phyloP scores from a whole-genome alignment of 2,797 vertebrate species.

The Pteronotus mesoamericanus region DNA sequence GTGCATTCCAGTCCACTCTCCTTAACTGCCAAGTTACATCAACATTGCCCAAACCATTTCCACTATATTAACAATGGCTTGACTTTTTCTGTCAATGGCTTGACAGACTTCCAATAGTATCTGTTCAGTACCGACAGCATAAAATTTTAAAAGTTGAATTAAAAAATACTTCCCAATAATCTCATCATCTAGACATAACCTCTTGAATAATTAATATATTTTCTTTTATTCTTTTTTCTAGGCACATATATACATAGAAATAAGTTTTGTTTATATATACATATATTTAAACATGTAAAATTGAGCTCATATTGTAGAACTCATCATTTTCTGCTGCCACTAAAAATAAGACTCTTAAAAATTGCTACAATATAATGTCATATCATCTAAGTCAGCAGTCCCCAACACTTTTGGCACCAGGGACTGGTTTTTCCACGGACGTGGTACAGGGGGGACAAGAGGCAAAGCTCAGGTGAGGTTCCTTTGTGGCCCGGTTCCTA shows the following conservation, averaged over 20 bases:
- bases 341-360: neutral
- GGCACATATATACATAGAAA: neutral
- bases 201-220: neutral
- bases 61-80: no score
- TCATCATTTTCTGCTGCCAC: neutral
- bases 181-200: neutral
- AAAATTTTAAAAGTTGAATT: neutral
- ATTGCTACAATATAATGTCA: neutral
- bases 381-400: neutral
- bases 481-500: no score
- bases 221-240: neutral
- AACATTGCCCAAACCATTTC: no score
- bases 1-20: no score
- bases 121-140: neutral
- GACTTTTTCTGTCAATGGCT: no score
- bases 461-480: no score
- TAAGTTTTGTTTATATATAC: neutral
- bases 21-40: no score
- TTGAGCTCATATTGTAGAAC: neutral
- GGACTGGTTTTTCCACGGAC: no score
- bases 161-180: slow-evolving; percentile 12
- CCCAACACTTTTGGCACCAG: no score
- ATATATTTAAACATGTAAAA: neutral
- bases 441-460: no score
- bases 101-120: neutral